Percentiles rank a stretch among this genome's conserved stretches.
Evolutionary conservation across 2,113 vertebrate genomes (phyloP).

Genomic region (Nesoenas mayeri): DNA sequence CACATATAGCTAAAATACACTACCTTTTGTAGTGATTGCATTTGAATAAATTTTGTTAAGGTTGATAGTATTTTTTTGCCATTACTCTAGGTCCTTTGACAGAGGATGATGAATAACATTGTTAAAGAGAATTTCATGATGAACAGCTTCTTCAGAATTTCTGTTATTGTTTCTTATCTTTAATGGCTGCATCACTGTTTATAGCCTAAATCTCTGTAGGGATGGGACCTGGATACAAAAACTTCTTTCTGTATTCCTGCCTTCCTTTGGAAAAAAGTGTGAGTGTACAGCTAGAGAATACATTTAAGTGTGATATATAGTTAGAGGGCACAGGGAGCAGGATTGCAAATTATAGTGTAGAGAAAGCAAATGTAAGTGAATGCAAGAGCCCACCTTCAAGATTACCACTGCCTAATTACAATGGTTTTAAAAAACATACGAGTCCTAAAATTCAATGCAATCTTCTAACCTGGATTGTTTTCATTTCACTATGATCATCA

Average conservation of each 20-base stretch:
- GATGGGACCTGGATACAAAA: neutral
- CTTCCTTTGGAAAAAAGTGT: neutral
- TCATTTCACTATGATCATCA: neutral
- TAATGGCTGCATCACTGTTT: neutral
- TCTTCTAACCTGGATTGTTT: neutral
- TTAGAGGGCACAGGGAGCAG: neutral
- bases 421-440: neutral
- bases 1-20: neutral
- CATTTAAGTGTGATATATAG: neutral
- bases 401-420: neutral
- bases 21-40: neutral
- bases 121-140: neutral
- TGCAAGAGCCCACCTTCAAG: neutral
- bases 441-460: neutral
- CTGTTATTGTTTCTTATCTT: neutral
- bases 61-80: neutral
- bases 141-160: neutral
- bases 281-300: neutral
- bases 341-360: neutral
- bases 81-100: conserved; percentile 3
- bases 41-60: conserved; percentile 40
- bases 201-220: neutral
- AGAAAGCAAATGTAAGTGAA: neutral
- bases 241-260: neutral
- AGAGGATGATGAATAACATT: conserved; percentile 23